Conservation (phyloP, 1,140 invertebrate species). For the Papilio xuthus region DNA sequence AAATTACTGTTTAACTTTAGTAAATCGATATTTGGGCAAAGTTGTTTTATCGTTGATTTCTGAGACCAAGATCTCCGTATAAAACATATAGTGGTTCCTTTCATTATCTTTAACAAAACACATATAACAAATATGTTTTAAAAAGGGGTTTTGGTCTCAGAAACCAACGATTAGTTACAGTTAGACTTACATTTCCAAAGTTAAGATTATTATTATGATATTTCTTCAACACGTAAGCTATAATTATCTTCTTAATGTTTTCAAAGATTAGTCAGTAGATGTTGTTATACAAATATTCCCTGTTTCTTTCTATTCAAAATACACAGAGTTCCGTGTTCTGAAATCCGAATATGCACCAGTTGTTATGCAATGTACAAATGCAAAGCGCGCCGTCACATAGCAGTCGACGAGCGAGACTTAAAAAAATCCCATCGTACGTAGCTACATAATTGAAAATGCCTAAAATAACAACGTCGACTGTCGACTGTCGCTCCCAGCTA, state of each 20-base stretch:
- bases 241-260: neutral
- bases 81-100: no score
- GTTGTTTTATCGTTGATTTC: no score
- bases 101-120: no score
- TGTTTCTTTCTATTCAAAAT: slow-evolving; percentile 30
- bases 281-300: neutral
- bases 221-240: no score
- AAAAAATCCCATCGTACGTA: slow-evolving; percentile 44
- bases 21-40: neutral
- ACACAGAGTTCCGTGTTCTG: neutral
- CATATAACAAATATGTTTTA: no score
- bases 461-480: slow-evolving; percentile 56
- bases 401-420: slow-evolving; percentile 42
- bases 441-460: slow-evolving; percentile 64
- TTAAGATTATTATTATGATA: no score
- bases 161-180: no score
- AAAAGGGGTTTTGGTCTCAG: no score
- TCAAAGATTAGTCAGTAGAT: neutral
- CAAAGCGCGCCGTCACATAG: slow-evolving; percentile 44
- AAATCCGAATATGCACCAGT: neutral
- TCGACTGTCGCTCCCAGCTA: slow-evolving; percentile 45
- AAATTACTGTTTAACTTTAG: neutral
- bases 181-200: no score
- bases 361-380: neutral
- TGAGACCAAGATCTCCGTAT: no score